These are phyloP conservation scores for Drosophila tani DNA, from an alignment of 1,140 invertebrate species.

Conservation along the genomic window DNA sequence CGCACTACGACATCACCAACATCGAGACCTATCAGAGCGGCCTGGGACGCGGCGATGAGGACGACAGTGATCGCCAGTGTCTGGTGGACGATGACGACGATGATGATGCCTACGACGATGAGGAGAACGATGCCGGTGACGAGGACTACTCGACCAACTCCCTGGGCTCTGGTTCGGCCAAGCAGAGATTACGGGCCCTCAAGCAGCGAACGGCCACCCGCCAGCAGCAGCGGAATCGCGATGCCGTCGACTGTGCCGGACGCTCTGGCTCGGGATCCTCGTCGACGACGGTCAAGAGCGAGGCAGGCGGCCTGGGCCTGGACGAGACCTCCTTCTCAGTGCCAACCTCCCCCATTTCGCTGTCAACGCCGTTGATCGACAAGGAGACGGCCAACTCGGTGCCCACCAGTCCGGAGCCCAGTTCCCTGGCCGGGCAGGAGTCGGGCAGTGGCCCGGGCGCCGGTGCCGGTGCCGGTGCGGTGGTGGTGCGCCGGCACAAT, in stretches of 20 bases:
- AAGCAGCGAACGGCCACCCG: constrained; percentile 68
- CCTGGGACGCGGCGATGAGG: constrained; percentile 66
- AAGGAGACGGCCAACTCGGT: constrained; percentile 88
- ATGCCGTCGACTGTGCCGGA: constrained; percentile 68
- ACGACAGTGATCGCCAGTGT: constrained; percentile 79
- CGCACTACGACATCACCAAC: constrained; percentile 81
- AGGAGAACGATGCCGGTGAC: constrained; percentile 79
- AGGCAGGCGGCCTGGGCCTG: constrained; percentile 53
- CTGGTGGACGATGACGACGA: constrained; percentile 72
- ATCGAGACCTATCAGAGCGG: constrained; percentile 83
- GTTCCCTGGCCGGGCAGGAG: constrained; percentile 84
- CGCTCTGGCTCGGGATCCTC: constrained; percentile 68
- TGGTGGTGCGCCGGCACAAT: constrained; percentile 78
- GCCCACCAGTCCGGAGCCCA: constrained; percentile 91
- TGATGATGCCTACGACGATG: constrained; percentile 66
- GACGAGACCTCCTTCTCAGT: constrained; percentile 84
- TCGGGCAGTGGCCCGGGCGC: constrained; percentile 75
- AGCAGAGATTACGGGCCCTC: constrained; percentile 72
- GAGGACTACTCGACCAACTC: constrained; percentile 80
- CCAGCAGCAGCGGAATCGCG: constrained; percentile 62
- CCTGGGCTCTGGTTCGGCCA: constrained; percentile 70
- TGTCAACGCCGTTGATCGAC: constrained; percentile 79
- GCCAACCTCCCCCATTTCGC: constrained; percentile 82
- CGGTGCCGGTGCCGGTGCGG: constrained; percentile 80
- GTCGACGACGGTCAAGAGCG: constrained; percentile 79